Conservation (phyloP, 1,140 invertebrate species). For the Pinna nobilis region DNA sequence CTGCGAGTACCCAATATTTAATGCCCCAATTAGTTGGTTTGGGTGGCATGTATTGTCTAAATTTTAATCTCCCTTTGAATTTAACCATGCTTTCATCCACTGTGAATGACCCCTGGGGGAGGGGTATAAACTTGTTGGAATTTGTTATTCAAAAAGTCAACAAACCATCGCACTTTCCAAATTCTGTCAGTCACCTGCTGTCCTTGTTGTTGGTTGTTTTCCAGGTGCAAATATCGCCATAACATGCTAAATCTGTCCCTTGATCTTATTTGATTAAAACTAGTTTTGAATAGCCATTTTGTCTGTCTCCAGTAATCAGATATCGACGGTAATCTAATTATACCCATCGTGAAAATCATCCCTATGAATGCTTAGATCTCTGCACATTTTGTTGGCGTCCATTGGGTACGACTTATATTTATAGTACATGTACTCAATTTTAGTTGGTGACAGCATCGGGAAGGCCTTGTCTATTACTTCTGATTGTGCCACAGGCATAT, state of each 20-base stretch:
- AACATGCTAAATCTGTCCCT: too few species aligned
- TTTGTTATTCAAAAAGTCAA: not conserved
- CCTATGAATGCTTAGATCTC: conserved; percentile 5
- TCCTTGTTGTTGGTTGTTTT: conserved; percentile 3
- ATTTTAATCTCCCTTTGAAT: conserved; percentile 64
- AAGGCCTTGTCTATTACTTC: too few species aligned
- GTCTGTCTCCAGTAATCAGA: conserved; percentile 13
- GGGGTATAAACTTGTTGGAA: not conserved
- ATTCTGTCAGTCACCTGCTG: not conserved
- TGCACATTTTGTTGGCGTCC: not conserved
- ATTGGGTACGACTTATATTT: too few species aligned
- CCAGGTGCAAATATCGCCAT: conserved; percentile 16
- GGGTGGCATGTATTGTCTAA: conserved; percentile 72
- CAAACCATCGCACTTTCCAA: not conserved
- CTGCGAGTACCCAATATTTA: conserved; percentile 65
- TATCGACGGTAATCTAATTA: not conserved
- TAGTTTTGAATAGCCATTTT: not conserved
- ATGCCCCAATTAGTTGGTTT: conserved; percentile 75
- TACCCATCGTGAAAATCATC: conserved; percentile 17
- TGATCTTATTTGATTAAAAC: not conserved
- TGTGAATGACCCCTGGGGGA: not conserved
- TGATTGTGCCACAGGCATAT: too few species aligned
- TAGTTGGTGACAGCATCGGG: too few species aligned
- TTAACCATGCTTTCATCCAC: conserved; percentile 71
- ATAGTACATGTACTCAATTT: too few species aligned